These are phyloP conservation scores for Heteractis magnifica DNA, from an alignment of 92 coral and sea anemone genomes.

Conservation along the genomic window DNA sequence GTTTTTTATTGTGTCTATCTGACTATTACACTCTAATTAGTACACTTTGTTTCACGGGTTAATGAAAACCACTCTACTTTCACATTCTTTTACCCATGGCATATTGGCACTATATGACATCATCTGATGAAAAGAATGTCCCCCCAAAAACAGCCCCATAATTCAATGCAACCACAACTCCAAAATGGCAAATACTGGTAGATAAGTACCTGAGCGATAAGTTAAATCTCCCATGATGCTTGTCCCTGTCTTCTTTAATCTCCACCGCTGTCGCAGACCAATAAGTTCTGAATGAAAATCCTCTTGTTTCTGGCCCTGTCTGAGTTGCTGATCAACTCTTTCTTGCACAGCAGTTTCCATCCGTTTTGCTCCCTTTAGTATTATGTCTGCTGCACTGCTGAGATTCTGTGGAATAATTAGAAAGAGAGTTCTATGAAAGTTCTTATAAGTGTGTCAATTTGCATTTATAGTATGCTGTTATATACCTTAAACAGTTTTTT, in stretches of 20 bases:
- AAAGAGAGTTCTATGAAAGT: not conserved
- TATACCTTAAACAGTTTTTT: too few relatives aligned
- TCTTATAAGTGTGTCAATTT: not conserved
- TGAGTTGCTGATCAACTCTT: conserved; percentile 50
- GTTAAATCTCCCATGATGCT: conserved; percentile 92
- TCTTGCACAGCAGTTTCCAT: conserved; percentile 93
- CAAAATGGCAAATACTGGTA: not conserved
- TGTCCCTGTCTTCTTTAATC: conserved; percentile 80
- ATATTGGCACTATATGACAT: too few relatives aligned
- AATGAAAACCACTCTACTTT: too few relatives aligned
- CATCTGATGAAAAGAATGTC: too few relatives aligned
- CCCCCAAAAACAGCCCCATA: too few relatives aligned
- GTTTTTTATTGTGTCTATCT: too few relatives aligned
- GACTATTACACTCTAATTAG: too few relatives aligned
- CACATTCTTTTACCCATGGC: too few relatives aligned
- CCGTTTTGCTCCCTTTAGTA: conserved; percentile 80
- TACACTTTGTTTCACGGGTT: too few relatives aligned
- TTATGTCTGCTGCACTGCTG: conserved; percentile 79
- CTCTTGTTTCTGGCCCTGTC: conserved; percentile 43
- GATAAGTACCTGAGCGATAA: conserved; percentile 76
- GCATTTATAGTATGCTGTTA: not conserved
- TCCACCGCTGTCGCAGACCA: conserved; percentile 86
- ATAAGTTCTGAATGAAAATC: conserved; percentile 94
- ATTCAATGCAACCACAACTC: not conserved
- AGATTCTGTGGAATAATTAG: conserved; percentile 54